A percentile compares a stretch with the other conserved stretches of the same genome.
phyloP scores from a whole-genome alignment of 2,888 invertebrate genomes.

The Eustalomyia histrio region DNA sequence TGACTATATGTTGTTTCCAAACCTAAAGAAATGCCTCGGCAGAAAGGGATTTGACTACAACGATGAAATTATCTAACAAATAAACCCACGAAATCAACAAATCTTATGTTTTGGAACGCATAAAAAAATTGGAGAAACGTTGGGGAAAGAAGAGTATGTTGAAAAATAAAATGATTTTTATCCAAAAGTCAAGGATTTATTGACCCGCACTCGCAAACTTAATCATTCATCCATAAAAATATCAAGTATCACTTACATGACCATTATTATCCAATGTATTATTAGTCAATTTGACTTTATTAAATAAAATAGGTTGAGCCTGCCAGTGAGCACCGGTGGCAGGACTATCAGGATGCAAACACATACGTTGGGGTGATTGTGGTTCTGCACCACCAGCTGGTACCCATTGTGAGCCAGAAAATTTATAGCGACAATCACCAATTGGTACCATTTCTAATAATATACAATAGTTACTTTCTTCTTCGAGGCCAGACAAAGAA shows the following conservation, averaged over 20 bases:
- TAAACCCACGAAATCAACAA: no score
- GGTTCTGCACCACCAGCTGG: constrained; percentile 93
- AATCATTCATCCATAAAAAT: no score
- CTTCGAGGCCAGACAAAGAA: constrained; percentile 88
- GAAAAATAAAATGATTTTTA: no score
- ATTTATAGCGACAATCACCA: constrained; percentile 89
- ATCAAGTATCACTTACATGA: constrained; percentile 83
- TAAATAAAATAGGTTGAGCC: constrained; percentile 88
- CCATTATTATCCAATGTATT: constrained; percentile 89
- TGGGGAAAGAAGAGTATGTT: no score
- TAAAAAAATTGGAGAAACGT: no score
- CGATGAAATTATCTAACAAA: no score
- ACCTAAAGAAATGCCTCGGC: no score
- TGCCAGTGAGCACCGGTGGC: constrained; percentile 93
- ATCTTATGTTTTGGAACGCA: no score
- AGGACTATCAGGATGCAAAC: constrained; percentile 93
- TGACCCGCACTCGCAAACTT: no score
- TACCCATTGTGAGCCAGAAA: constrained; percentile 91
- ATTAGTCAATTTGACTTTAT: constrained; percentile 93
- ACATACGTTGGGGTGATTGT: constrained; percentile 87
- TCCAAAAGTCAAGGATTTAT: no score
- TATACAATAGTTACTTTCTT: constrained; percentile 89
- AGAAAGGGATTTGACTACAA: no score
- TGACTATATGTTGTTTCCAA: no score
- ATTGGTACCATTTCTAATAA: constrained; percentile 89